A percentile compares a stretch with the other conserved stretches of the same genome.
Conservation (phyloP, 1,140 invertebrate species). For the Hypsibius dujardini region DNA sequence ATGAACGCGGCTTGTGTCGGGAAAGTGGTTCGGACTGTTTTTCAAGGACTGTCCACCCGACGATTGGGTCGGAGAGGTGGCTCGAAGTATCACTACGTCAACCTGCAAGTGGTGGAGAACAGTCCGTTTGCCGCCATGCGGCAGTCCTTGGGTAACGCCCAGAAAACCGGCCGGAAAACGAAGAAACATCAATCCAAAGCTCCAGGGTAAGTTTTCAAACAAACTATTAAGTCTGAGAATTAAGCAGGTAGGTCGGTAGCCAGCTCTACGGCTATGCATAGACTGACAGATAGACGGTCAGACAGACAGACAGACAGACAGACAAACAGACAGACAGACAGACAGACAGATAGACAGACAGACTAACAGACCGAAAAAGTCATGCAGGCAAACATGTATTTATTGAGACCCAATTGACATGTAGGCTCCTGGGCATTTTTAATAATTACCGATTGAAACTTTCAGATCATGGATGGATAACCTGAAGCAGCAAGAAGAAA, state of each 20-base stretch:
- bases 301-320: background rate
- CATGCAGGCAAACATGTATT: background rate
- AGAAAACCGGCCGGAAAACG: constrained; percentile 16
- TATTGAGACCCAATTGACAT: background rate
- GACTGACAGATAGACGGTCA: no score
- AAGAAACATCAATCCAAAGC: background rate
- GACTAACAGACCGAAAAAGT: background rate
- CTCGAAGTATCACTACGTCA: constrained; percentile 13
- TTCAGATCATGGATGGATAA: background rate
- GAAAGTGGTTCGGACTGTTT: constrained; percentile 13
- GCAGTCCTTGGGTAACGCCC: constrained; percentile 1
- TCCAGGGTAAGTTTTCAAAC: background rate
- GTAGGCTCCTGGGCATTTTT: background rate
- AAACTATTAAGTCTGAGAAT: no score
- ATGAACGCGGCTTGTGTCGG: constrained; percentile 16
- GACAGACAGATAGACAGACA: background rate
- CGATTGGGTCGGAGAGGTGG: constrained; percentile 12
- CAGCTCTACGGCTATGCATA: no score
- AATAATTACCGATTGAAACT: background rate
- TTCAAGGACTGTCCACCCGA: constrained; percentile 11
- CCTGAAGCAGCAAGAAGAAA: background rate
- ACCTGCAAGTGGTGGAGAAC: constrained; percentile 8
- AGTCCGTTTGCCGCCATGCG: background rate
- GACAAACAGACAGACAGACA: background rate
- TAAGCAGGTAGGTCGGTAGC: no score